Evolutionary conservation across 2,113 vertebrate species (phyloP), one percentile per base, ranked within the genome.

Genomic region (Plectropomus leopardus): DNA sequence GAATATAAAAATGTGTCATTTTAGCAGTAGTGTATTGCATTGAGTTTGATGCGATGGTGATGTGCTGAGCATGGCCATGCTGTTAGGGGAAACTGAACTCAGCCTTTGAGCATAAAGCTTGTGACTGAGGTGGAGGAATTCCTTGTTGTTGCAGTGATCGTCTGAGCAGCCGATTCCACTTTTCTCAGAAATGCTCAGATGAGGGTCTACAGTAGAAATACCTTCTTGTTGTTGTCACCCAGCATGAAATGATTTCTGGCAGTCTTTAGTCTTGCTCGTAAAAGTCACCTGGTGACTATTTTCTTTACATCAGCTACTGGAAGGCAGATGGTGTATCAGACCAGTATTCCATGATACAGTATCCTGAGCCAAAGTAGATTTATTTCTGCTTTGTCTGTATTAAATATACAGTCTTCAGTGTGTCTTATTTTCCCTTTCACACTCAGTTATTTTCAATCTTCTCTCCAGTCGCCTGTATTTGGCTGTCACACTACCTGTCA

Each of bases 381-480:
- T 45, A 48, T 57, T 44, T 58, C 17, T 59, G 3, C 15, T 40
- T 13, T 48, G 44, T 53, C 13, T 30, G 17, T 70, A 24, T 50
- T 44, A 42, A 36, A 72, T 61, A 48, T 21, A 42, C 63, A 51
- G 45, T 24, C 30, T 53, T 69, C 63, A 40, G 5, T 45, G 72
- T 40, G 40, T 70, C 42, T 74, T 60, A 42, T 73, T 75, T 74
- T 68, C 21, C 36, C 11, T 53, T 58, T 78, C 1, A 17, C 32
- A 30, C 17, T 77, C 40, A 40, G 1, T 23, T n/a, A 69, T 63
- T 83, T 63, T 76, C 64, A 32, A 30, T 82, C 47, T 68, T 71
- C 57, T n/a, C 26, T 70, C 48, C 40, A 50, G 28, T 74, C 24
- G 45, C 14, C 26, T 85, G 36, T 72, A 2, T 75, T 72, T 87